Base-by-base conservation (phyloP, 2,113 vertebrate species). In the Cyanocitta stelleri region DNA sequence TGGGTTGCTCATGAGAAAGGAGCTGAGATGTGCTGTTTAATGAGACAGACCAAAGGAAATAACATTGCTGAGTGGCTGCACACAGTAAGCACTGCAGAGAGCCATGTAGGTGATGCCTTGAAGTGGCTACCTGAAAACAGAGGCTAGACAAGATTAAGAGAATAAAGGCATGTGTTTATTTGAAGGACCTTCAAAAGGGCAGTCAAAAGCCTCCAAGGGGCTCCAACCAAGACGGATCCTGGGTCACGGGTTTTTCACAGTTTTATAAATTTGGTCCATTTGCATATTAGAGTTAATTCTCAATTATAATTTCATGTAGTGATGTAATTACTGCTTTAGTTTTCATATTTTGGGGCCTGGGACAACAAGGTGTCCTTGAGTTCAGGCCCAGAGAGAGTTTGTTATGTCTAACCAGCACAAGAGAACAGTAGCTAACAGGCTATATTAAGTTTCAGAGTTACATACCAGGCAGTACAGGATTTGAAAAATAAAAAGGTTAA, bases 51-150 rank as follows among this genome's bases (percentile, higher is more conserved):
- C 39, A 75, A 73, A 49, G 23, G 78, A n/a, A 71, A 52, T 3
- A 10, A 3, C 26, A 49, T 3, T 1, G 22, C 5, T 68, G 54
- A 71, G 64, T 17, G 41, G 44, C 10, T 62, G 24, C 43, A 63
- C n/a, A 8, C 16, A 14, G 17, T 0, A 8, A 67, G 11, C 11
- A 6, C 12, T 27, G 48, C 52, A 79, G 52, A 11, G 7, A 68
- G 43, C 14, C 52, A 15, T 1, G 1, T 0, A 8, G 58, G n/a
- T 11, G 58, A 59, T 59, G n/a, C 58, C 58, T 59, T 26, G n/a
- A 37, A 17, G 58, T 37, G 23, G 15, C 23, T 37, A 37, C n/a
- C 58, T 37, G n/a, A 59, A 37, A 59, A 26, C 23, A 59, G 58
- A 59, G 58, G 58, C 58, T 26, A 5, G 58, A 59, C n/a, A 59